phyloP scores from a whole-genome alignment of 2,888 invertebrate genomes.

The Callinectes sapidus region DNA sequence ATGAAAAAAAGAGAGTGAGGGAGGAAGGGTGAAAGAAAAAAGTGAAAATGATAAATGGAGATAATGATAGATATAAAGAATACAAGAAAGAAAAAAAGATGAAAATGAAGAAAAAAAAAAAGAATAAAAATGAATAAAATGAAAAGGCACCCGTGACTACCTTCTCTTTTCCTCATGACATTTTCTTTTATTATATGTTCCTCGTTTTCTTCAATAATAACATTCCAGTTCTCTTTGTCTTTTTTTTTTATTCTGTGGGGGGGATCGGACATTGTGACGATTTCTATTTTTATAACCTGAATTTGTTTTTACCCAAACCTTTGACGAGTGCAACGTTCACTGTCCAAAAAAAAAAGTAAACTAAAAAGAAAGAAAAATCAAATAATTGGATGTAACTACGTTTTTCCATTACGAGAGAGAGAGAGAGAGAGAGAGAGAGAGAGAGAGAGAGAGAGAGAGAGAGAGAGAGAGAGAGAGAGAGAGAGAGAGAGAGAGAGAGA shows the following conservation, averaged over 20 bases:
- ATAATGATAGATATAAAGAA: not conserved
- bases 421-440: conserved; percentile 5
- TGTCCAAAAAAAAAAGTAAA: too few species aligned
- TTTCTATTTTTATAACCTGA: too few species aligned
- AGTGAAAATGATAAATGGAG: not conserved
- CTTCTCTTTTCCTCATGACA: too few species aligned
- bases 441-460: not conserved
- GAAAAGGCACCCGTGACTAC: not conserved
- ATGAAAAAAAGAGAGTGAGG: not conserved
- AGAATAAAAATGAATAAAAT: not conserved
- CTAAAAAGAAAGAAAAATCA: not conserved
- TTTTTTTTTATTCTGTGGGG: too few species aligned
- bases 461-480: conserved; percentile 15
- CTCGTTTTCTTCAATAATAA: too few species aligned
- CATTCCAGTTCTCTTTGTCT: too few species aligned
- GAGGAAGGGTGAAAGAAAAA: not conserved
- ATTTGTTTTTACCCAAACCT: too few species aligned
- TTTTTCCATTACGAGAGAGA: not conserved
- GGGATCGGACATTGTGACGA: too few species aligned
- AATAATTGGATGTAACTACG: too few species aligned
- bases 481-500: conserved; percentile 22
- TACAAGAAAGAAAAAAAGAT: not conserved
- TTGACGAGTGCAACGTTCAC: too few species aligned
- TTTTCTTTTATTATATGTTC: too few species aligned
- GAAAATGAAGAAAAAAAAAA: not conserved